phyloP scores from a whole-genome alignment of 2,113 vertebrate genomes.

The Lepus europaeus region DNA sequence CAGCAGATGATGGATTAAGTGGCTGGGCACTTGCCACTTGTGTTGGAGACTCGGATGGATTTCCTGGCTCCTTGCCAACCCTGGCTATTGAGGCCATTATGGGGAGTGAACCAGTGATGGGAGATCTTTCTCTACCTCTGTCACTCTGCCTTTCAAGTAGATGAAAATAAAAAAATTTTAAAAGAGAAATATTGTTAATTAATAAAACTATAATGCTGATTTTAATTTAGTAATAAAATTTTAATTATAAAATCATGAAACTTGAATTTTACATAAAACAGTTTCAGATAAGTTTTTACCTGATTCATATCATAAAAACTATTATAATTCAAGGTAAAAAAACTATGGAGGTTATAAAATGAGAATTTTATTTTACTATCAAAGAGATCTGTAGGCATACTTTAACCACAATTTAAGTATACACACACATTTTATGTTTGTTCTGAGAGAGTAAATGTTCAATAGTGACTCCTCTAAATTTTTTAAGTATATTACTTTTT shows the following conservation, averaged over 20 bases:
- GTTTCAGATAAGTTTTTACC: background rate
- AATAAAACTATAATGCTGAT: conserved; percentile 7
- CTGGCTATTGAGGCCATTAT: too few species aligned
- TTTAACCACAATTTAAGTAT: background rate
- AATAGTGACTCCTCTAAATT: background rate
- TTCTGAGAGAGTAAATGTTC: conserved; percentile 27
- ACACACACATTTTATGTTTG: background rate
- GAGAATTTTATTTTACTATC: conserved; percentile 13
- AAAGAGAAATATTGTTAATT: background rate
- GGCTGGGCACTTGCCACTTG: too few species aligned
- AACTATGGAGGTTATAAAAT: conserved; percentile 34
- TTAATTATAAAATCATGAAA: conserved; percentile 39
- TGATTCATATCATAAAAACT: conserved; percentile 14
- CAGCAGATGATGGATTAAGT: too few species aligned
- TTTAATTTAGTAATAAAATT: background rate
- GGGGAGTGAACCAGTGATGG: too few species aligned
- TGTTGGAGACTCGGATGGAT: too few species aligned
- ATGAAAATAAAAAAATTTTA: background rate
- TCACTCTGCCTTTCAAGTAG: too few species aligned
- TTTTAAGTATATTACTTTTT: conserved; percentile 15
- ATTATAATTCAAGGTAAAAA: background rate
- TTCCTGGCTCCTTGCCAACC: too few species aligned
- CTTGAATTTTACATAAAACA: conserved; percentile 56
- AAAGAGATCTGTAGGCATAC: background rate
- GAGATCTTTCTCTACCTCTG: too few species aligned